Evolutionary conservation across 2,888 invertebrate species (phyloP), one percentile per base, ranked within the genome.

Genomic region (Rotaria socialis): DNA sequence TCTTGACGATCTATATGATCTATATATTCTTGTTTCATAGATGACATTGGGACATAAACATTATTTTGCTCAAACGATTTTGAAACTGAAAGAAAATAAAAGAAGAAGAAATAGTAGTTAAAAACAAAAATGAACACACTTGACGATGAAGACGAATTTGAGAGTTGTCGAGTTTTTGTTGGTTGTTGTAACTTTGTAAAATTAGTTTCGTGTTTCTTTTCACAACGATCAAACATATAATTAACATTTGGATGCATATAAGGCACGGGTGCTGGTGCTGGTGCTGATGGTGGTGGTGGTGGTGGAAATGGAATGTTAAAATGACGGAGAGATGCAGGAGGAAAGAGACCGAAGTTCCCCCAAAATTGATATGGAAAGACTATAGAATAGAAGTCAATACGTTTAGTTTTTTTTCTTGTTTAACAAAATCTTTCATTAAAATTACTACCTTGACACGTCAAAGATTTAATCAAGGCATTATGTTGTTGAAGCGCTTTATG

Each of bases 401-500:
- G 24, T 19, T 7, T 10, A 60, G 5, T 24, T 60, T n/a, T 27
- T 60, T 67, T 67, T 80, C 47, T n/a, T 75, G 3, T 41, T 7
- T 24, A 41, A 10, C 5, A 6, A n/a, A 27, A 7, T 67, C 14
- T 16, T 5, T 3, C 27, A 11, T 16, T 5, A 5, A 75, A 43
- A 43, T 10, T 24, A 11, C 47, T 80, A 80, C 80, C 6, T 80
- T 80, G 80, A 24, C 47, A 80, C 14, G 8, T 22, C 0, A 80
- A 1, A 2, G 47, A 80, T 80, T 80, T 80, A n/a, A 80, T 47
- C 8, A 80, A 11, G 2, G 43, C 47, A 47, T n/a, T 10, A n/a
- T 80, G 80, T 80, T 80, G 43, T 80, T 80, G 80, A 47, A 80
- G 47, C 7, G 80, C 80, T 80, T 80, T 47, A 80, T 80, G 35